Percentiles rank a stretch among this genome's conserved stretches.
Evolutionary conservation across 2,113 vertebrate genomes (phyloP).

Genomic region (Trogon melanurus): DNA sequence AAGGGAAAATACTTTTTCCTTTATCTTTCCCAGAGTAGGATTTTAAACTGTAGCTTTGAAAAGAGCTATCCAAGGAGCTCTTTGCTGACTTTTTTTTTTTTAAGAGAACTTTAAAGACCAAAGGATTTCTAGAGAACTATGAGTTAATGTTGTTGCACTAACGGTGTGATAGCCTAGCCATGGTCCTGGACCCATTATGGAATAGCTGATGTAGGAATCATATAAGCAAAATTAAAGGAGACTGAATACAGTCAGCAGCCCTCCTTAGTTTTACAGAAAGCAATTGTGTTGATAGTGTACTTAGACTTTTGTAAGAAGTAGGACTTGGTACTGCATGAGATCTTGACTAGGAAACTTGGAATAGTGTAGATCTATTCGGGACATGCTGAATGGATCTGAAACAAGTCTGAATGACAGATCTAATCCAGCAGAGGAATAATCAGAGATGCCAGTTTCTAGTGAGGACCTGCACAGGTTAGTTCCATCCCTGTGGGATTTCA

Average conservation of each 20-base stretch:
- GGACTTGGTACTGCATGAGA: neutral
- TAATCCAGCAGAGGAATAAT: neutral
- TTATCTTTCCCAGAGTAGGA: neutral
- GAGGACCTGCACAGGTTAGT: neutral
- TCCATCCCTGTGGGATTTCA: neutral
- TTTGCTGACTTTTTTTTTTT: neutral
- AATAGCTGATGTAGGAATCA: neutral
- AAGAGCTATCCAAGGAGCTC: neutral
- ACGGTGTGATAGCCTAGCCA: rapidly evolving
- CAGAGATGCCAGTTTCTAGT: neutral
- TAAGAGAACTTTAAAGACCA: neutral
- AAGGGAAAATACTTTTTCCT: neutral
- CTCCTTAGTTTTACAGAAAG: neutral
- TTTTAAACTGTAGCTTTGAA: neutral
- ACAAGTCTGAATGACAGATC: neutral
- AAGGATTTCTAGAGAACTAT: neutral
- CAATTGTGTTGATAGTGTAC: neutral
- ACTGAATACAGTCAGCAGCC: neutral
- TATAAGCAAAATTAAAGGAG: neutral
- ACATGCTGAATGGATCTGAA: neutral
- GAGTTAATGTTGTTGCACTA: neutral
- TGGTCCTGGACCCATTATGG: rapidly evolving
- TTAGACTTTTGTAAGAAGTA: neutral
- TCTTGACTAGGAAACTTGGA: neutral
- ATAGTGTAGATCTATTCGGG: neutral